phyloP scores from a whole-genome alignment of 2,113 vertebrate species.

The Rhipidura dahli region DNA sequence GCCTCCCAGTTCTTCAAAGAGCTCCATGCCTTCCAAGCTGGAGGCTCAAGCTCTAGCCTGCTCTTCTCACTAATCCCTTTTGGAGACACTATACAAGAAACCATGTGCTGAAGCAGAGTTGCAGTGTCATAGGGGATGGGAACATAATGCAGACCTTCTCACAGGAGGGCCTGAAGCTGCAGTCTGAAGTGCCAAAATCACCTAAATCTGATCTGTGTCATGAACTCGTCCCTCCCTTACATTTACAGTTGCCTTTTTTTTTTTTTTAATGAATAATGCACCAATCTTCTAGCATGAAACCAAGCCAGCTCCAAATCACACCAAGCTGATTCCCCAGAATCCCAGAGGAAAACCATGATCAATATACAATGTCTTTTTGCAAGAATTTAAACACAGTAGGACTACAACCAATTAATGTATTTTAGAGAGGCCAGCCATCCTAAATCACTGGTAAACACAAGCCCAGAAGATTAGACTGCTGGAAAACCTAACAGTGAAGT shows the following conservation, averaged over 20 bases:
- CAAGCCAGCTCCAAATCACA: neutral
- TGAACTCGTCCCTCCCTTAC: neutral
- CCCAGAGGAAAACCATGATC: neutral
- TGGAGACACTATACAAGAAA: neutral
- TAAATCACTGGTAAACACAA: constrained; percentile 15
- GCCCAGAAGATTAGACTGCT: neutral
- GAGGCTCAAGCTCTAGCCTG: neutral
- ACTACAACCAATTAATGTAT: neutral
- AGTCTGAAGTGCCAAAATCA: neutral
- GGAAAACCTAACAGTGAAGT: neutral
- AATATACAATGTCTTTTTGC: neutral
- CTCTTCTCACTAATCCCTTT: neutral
- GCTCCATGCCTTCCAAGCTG: neutral
- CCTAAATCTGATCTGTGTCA: neutral
- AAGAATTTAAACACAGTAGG: neutral
- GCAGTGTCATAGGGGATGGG: neutral
- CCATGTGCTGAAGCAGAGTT: neutral
- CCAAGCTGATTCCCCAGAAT: neutral
- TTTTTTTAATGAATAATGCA: neutral
- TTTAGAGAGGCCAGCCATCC: neutral
- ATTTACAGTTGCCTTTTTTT: neutral
- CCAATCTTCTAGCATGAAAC: neutral
- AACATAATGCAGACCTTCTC: neutral
- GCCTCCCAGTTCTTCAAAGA: neutral
- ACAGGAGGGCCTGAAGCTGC: neutral